phyloP scores from a whole-genome alignment of 2,888 invertebrate genomes.

The Phalera bucephala region DNA sequence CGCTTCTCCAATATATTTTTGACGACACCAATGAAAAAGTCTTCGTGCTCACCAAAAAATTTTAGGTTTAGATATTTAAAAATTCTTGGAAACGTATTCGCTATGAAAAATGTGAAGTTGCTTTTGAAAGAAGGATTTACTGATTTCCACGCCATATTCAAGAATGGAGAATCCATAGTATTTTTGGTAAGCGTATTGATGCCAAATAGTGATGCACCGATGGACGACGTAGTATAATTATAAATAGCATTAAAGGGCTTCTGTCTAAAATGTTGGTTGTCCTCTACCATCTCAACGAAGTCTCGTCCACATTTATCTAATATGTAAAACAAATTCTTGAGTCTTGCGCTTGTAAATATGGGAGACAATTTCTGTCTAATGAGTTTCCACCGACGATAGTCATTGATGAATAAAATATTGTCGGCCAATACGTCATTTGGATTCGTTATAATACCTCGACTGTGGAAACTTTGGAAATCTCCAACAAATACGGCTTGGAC shows the following conservation, averaged over 20 bases:
- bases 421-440: constrained; percentile 51
- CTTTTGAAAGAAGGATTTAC: constrained; percentile 29
- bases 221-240: constrained; percentile 54
- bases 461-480: constrained; percentile 56
- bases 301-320: constrained; percentile 54
- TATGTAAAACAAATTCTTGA: constrained; percentile 66
- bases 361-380: constrained; percentile 63
- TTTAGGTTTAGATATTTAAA: constrained; percentile 43
- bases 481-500: constrained; percentile 50
- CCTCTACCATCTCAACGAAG: constrained; percentile 46
- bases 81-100: constrained; percentile 38
- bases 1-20: constrained; percentile 49
- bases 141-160: constrained; percentile 50
- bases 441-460: constrained; percentile 48
- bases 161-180: constrained; percentile 59
- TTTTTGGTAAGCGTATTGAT: constrained; percentile 54
- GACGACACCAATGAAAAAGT: constrained; percentile 55
- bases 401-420: constrained; percentile 52
- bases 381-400: constrained; percentile 59
- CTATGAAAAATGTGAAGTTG: constrained; percentile 35
- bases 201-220: constrained; percentile 68
- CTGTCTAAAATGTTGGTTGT: constrained; percentile 28
- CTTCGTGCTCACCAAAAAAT: constrained; percentile 50
- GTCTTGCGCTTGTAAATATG: constrained; percentile 56
- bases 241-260: constrained; percentile 49